A percentile compares a stretch with the other conserved stretches of the same genome.
Evolutionary conservation across 2,113 vertebrate genomes (phyloP).

Genomic region (Pelvicachromis taeniatus): DNA sequence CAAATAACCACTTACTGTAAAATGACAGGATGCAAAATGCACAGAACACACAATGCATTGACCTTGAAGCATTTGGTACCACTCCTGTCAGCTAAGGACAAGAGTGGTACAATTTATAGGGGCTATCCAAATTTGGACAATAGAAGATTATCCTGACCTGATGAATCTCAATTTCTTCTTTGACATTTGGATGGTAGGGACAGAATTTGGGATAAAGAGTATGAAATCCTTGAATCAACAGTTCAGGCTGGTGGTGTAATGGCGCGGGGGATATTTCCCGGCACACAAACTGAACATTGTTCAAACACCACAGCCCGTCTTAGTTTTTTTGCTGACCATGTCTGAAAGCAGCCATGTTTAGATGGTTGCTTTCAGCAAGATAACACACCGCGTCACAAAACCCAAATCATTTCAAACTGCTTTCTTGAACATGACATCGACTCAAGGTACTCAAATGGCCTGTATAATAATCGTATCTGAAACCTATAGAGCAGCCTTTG

Average conservation of each 20-base stretch:
- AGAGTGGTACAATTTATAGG: not conserved
- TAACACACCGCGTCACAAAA: not conserved
- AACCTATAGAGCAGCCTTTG: not conserved
- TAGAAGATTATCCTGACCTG: not conserved
- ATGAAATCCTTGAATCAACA: not conserved
- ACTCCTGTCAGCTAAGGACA: not conserved
- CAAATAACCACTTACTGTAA: not conserved
- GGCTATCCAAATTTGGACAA: not conserved
- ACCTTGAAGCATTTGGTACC: too few relatives aligned
- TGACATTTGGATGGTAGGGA: not conserved
- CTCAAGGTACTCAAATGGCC: not conserved
- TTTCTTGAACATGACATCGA: not conserved
- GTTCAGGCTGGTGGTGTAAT: not conserved
- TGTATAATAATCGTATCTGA: not conserved
- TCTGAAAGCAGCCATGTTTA: not conserved
- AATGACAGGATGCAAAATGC: not conserved
- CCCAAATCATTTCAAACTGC: not conserved
- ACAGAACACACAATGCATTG: not conserved
- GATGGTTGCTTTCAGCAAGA: not conserved
- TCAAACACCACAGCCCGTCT: not conserved
- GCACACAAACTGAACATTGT: not conserved
- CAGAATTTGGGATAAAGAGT: not conserved
- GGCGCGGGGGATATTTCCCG: accelerated
- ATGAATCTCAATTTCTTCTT: not conserved
- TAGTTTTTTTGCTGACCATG: not conserved